A percentile compares a stretch with the other conserved stretches of the same genome.
Conservation (phyloP, 2,888 invertebrate species). For the Pachydiplax longipennis region DNA sequence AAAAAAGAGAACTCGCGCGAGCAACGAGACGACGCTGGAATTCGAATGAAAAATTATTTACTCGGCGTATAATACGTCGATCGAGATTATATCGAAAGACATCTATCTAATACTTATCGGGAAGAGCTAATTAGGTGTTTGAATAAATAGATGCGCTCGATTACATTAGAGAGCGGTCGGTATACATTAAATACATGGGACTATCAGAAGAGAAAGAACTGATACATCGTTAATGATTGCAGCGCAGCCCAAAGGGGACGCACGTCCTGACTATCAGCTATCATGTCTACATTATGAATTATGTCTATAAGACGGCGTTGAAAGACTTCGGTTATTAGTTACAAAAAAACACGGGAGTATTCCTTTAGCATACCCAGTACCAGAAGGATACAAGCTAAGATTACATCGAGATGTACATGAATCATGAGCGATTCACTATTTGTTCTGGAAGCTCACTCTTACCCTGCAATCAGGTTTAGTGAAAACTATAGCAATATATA, state of each 20-base stretch:
- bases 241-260: neutral
- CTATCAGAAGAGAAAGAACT: neutral
- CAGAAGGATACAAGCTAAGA: neutral
- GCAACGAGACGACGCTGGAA: neutral
- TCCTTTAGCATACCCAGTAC: neutral
- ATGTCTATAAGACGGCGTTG: neutral
- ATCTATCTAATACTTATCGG: neutral
- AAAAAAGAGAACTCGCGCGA: neutral
- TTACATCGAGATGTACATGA: neutral
- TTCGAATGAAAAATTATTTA: slow-evolving; percentile 12
- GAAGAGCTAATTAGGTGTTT: neutral
- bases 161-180: neutral
- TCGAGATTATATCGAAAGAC: neutral
- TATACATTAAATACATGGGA: neutral
- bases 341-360: neutral
- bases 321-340: neutral
- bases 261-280: neutral
- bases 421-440: neutral
- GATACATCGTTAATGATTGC: neutral
- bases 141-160: neutral
- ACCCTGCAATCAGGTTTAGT: neutral
- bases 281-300: neutral
- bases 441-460: neutral
- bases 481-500: neutral
- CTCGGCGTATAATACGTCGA: neutral